Percentiles rank a stretch among this genome's conserved stretches.
Evolutionary conservation across 2,113 vertebrate species (phyloP).

Genomic region (Synodontis membranacea): DNA sequence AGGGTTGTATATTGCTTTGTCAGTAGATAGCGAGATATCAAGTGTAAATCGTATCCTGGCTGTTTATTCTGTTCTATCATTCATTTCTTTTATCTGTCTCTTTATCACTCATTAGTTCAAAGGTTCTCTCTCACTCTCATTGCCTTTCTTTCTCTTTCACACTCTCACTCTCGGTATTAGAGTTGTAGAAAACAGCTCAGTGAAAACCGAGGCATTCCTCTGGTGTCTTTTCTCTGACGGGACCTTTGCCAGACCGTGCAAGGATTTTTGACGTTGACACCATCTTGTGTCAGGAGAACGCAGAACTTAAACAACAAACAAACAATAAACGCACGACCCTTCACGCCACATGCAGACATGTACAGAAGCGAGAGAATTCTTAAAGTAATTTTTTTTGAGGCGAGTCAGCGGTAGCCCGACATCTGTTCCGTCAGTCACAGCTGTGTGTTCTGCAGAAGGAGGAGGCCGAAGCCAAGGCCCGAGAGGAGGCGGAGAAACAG

Average conservation of each 20-base stretch:
- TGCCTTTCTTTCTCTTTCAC: not conserved
- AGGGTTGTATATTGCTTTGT: not conserved
- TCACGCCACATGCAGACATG: not conserved
- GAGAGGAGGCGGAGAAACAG: slow-evolving; percentile 86
- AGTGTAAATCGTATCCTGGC: too few relatives aligned
- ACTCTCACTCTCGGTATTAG: not conserved
- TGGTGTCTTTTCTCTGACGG: not conserved
- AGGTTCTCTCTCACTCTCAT: not conserved
- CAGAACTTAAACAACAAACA: not conserved
- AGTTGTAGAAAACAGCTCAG: too few relatives aligned
- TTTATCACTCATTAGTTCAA: not conserved
- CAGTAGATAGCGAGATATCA: not conserved
- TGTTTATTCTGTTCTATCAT: not conserved
- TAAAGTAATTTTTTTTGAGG: not conserved
- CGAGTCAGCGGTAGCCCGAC: slow-evolving; percentile 22
- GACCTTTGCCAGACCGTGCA: not conserved
- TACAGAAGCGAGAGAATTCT: not conserved
- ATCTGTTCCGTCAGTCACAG: slow-evolving; percentile 41
- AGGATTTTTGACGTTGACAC: slow-evolving; percentile 1
- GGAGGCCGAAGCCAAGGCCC: slow-evolving; percentile 82
- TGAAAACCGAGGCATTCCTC: not conserved
- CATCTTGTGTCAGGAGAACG: slow-evolving; percentile 41
- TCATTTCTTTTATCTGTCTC: not conserved
- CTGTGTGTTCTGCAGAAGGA: slow-evolving; percentile 76
- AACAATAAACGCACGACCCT: not conserved